Percentiles rank a stretch among this genome's conserved stretches.
Evolutionary conservation across 2,113 vertebrate genomes (phyloP).

Genomic region (Prinia subflava): DNA sequence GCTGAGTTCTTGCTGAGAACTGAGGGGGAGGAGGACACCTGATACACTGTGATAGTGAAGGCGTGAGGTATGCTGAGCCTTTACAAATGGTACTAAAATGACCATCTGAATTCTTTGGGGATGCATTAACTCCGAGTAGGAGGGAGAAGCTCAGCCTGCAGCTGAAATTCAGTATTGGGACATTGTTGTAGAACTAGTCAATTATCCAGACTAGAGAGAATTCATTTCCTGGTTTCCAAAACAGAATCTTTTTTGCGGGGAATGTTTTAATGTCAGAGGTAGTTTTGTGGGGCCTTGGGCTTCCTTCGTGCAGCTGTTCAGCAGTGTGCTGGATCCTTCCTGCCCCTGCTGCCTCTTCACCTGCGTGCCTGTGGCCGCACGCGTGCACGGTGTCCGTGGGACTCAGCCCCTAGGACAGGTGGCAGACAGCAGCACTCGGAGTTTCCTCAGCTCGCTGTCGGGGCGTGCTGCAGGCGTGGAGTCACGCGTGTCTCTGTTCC

Average conservation of each 20-base stretch:
- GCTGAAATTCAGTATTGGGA: not conserved
- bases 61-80: not conserved
- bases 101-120: not conserved
- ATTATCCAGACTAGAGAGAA: not conserved
- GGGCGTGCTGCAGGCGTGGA: not conserved
- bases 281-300: not conserved
- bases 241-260: not conserved
- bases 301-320: not conserved
- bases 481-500: not conserved
- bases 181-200: not conserved
- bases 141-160: not conserved
- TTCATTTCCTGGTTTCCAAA: not conserved
- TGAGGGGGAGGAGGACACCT: not conserved
- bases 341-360: not conserved
- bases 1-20: not conserved
- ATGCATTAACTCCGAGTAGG: not conserved
- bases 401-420: not conserved
- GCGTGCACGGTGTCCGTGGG: rapidly evolving
- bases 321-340: not conserved
- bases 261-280: not conserved
- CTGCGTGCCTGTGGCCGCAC: rapidly evolving
- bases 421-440: not conserved
- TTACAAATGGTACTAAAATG: not conserved
- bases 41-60: not conserved
- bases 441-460: rapidly evolving